A percentile compares a stretch with the other conserved stretches of the same genome.
Conservation (phyloP, 2,888 invertebrate genomes). For the Zelleria hepariella region DNA sequence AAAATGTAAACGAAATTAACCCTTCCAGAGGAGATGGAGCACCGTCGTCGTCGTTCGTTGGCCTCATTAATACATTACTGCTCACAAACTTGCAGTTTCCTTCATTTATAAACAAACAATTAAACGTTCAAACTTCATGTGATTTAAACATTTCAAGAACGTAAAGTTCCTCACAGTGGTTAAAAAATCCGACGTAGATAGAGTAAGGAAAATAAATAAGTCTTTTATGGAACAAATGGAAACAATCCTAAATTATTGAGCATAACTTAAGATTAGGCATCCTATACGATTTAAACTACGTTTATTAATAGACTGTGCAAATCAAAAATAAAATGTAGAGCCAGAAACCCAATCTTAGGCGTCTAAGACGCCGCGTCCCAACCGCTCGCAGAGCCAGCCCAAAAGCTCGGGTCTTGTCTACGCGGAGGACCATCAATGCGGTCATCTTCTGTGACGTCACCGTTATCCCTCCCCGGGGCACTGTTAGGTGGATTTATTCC, state of each 20-base stretch:
- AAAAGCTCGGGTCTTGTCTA: conserved; percentile 20
- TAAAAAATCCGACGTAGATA: too few relatives aligned
- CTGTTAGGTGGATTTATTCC: conserved; percentile 63
- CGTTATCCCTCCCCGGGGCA: conserved; percentile 63
- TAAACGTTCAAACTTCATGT: too few relatives aligned
- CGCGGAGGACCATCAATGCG: conserved; percentile 45
- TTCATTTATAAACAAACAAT: too few relatives aligned
- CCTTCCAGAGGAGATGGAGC: conserved; percentile 47
- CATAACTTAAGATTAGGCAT: too few relatives aligned
- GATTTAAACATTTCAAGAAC: too few relatives aligned
- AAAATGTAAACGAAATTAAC: conserved; percentile 63
- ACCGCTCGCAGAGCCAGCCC: conserved; percentile 18
- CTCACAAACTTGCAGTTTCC: conserved; percentile 32
- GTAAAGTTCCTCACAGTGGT: too few relatives aligned
- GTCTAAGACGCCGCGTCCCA: conserved; percentile 18
- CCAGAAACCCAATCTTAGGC: not conserved
- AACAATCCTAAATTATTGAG: too few relatives aligned
- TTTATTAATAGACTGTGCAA: not conserved
- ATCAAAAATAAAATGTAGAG: not conserved
- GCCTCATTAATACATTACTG: conserved; percentile 29
- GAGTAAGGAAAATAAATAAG: too few relatives aligned
- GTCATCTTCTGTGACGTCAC: conserved; percentile 46
- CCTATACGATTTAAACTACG: too few relatives aligned
- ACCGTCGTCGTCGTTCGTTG: conserved; percentile 49
- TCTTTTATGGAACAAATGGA: too few relatives aligned